Conservation (phyloP, 2,113 vertebrate genomes). For the Ploceus nigricollis region DNA sequence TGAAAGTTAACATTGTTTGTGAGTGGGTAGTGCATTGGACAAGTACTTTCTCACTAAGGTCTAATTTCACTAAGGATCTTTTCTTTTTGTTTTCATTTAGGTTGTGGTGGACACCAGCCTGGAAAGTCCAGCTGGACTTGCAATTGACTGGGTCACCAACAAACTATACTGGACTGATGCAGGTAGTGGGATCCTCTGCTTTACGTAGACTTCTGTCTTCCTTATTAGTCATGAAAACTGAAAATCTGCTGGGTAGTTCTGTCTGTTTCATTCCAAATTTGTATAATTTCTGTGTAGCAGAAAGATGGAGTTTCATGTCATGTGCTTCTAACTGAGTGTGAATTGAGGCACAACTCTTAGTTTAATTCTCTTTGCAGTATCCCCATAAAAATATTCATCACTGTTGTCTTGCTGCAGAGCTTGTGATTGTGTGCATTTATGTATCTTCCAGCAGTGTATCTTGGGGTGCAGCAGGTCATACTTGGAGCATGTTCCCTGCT, state of each 20-base stretch:
- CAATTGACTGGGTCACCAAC: constrained; percentile 95
- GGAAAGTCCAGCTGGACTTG: constrained; percentile 96
- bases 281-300: neutral
- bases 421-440: neutral
- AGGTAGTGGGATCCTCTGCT: constrained; percentile 73
- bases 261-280: neutral
- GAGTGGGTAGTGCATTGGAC: neutral
- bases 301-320: neutral
- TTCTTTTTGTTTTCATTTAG: constrained; percentile 70
- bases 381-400: neutral
- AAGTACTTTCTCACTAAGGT: neutral
- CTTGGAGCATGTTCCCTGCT: neutral
- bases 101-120: constrained; percentile 94
- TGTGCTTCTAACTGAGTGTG: neutral
- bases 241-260: neutral
- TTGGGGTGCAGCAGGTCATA: neutral
- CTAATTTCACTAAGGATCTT: neutral
- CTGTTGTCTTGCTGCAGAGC: neutral
- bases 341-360: neutral
- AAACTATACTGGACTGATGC: constrained; percentile 99
- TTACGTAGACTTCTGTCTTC: neutral
- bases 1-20: neutral
- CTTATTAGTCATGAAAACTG: neutral
- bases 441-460: neutral
- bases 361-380: neutral